A percentile compares a stretch with the other conserved stretches of the same genome.
Evolutionary conservation across 2,113 vertebrate species (phyloP).

Genomic region (Callospermophilus lateralis): DNA sequence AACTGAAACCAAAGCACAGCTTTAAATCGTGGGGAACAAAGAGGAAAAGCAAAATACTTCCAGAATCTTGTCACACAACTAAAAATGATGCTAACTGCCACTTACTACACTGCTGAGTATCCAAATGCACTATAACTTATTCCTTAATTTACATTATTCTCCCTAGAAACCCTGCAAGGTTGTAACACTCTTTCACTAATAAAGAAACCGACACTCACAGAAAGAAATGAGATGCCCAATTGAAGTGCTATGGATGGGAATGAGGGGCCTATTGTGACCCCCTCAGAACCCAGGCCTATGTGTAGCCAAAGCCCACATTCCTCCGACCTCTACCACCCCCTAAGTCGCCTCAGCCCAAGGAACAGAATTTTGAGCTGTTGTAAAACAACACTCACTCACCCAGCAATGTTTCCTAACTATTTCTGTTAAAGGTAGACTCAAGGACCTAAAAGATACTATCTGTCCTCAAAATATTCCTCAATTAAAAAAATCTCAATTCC

Average conservation of each 20-base stretch:
- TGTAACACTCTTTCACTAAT: conserved; percentile 27
- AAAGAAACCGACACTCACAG: conserved; percentile 18
- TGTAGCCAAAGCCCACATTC: not conserved
- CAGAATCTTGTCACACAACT: conserved; percentile 11
- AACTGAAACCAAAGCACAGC: conserved; percentile 85
- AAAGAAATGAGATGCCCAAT: not conserved
- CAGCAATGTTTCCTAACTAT: not conserved
- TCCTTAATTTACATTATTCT: conserved; percentile 5
- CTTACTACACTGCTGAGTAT: not conserved
- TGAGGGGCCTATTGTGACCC: not conserved
- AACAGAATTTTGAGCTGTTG: not conserved
- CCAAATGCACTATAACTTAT: not conserved
- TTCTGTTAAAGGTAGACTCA: not conserved
- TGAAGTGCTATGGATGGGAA: not conserved
- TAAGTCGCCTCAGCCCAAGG: not conserved
- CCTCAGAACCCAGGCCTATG: not conserved
- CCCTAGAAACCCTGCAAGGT: not conserved
- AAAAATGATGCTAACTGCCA: conserved; percentile 19
- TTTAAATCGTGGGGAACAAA: conserved; percentile 17
- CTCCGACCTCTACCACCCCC: not conserved
- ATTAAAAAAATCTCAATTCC: conserved; percentile 41
- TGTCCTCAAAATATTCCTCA: conserved; percentile 43
- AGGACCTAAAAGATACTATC: not conserved
- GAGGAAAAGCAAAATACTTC: conserved; percentile 9
- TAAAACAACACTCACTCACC: not conserved